Base-by-base conservation (phyloP, 1,140 invertebrate genomes). In the Eriocheir sinensis region DNA sequence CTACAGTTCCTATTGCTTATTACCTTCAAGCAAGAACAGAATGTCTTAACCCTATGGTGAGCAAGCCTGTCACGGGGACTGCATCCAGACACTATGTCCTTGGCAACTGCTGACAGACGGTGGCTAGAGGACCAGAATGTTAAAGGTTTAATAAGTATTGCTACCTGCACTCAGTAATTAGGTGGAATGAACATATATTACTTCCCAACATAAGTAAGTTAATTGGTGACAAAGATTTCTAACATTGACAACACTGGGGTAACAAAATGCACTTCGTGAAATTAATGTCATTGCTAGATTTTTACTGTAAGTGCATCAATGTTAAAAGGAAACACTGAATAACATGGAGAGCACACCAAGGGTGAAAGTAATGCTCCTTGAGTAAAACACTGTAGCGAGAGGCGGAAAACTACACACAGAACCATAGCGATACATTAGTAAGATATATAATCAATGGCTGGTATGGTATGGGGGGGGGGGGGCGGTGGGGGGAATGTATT, bases 221-320 rank as follows among this genome's bases (percentile, higher is more conserved):
- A 89, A n/a, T 48, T 89, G 88, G 48, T 89, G 88, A 89, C 48
- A 89, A 89, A 89, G 48, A 32, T 44, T 44, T 48, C 41, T 89
- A 48, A 89, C 88, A 89, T 89, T 41, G 88, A 89, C 88, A 89
- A 48, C 88, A 89, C n/a, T 89, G 88, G 41, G 41, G 36, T 89
- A 89, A 2, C 88, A 89, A 89, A 89, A 89, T 89, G 88, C 88
- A 89, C 40, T 41, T 48, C 30, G 48, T 89, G 88, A 40, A 89
- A 44, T 40, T 48, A 36, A 44, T 41, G 48, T 89, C 88, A 89
- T 30, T 89, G 88, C 88, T 89, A 89, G 48, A 36, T 44, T 27
- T n/a, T 89, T 89, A 89, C 88, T 89, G 88, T 89, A 89, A 89
- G 88, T 89, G 88, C 88, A 89, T 44, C n/a, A 44, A 44, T 89